Conservation (phyloP, 2,113 vertebrate species). For the Alectura lathami region DNA sequence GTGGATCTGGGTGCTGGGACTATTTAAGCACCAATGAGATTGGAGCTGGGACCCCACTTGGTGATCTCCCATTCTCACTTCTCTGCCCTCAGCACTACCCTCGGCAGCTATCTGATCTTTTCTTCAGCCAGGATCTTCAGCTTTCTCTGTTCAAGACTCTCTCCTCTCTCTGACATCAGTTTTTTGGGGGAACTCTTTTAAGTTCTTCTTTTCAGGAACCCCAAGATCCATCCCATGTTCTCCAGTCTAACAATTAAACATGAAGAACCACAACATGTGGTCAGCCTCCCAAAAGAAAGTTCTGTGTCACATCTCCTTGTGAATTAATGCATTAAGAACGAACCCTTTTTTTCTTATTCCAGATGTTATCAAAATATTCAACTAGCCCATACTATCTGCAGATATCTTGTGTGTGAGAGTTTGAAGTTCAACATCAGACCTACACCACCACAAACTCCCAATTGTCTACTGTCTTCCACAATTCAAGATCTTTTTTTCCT, state of each 20-base stretch:
- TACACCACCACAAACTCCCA: not conserved
- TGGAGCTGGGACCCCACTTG: not conserved
- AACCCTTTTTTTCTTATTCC: not conserved
- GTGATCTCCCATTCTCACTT: not conserved
- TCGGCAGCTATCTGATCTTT: not conserved
- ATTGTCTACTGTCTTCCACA: not conserved
- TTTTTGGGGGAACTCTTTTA: not conserved
- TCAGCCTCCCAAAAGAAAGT: not conserved
- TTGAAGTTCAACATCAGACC: not conserved
- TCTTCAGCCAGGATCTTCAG: not conserved
- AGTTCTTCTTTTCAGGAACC: not conserved
- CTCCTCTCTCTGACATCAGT: not conserved
- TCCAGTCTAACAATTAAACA: not conserved
- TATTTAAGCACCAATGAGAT: not conserved
- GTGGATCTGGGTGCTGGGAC: not conserved
- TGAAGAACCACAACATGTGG: not conserved
- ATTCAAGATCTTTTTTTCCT: not conserved
- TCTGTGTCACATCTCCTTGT: not conserved
- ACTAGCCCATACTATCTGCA: fast-evolving
- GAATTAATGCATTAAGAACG: not conserved
- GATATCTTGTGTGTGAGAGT: not conserved
- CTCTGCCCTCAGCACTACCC: not conserved
- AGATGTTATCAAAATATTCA: not conserved
- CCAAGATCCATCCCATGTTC: not conserved
- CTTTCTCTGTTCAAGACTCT: not conserved